Evolutionary conservation across 1,140 invertebrate species (phyloP), one percentile per base, ranked within the genome.

Genomic region (Belonocnema kinseyi): DNA sequence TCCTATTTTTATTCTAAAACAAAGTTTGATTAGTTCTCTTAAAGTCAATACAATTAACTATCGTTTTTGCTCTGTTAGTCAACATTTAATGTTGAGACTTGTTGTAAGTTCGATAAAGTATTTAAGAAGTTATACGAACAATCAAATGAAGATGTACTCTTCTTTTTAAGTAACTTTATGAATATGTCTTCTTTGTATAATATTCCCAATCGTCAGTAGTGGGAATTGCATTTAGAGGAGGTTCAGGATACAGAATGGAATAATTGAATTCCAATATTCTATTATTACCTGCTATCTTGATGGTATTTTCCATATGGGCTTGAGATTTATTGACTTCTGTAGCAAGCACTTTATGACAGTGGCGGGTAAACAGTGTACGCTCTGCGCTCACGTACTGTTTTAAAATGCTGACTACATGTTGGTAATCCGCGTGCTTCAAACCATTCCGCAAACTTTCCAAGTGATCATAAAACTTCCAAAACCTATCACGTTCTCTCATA

Each of bases 281-380:
- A 40, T 80, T 52, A n/a, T 79, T 88, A 89, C 86, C 86, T 89
- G 86, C 73, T 10, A 50, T 33, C 50, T 72, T 77, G 40, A 86
- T 79, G n/a, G 88, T 76, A 14, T 83, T 77, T 50, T 21, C 56
- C n/a, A 88, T 19, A 73, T 83, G 83, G 33, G 77, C 54, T 8
- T 82, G 54, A 7, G 81, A 82, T 53, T 33, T 70, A 16, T 80
- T 80, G 70, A 88, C 76, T 58, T 85, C 80, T 50, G 75, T 83
- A 19, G 72, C 76, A 6, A 89, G 51, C 58, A 87, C 85, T 13
- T 75, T 26, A 77, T 86, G 88, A 75, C 82, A 86, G 3, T 78
- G 75, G 19, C 70, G 76, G 46, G 72, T 61, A 33, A 77, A 85
- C 7, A 81, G 33, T n/a, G 61, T 21, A 33, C 54, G 54, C 21